Percentiles rank a stretch among this genome's conserved stretches.
Conservation (phyloP, 2,797 vertebrate species). For the Alosa sapidissima region DNA sequence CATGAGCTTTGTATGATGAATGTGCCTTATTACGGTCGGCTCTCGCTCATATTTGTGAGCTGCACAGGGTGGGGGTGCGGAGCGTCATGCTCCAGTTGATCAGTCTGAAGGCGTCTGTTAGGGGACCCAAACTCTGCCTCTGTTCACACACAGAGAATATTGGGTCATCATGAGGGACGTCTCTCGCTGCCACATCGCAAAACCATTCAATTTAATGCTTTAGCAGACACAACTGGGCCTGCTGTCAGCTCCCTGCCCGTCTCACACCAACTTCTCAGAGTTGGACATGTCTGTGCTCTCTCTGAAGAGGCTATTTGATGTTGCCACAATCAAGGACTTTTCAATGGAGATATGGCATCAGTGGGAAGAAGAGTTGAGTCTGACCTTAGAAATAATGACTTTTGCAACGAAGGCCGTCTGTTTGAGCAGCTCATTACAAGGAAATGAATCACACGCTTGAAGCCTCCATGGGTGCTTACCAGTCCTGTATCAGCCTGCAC, state of each 20-base stretch:
- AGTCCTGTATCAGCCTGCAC: background rate
- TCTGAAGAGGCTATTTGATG: background rate
- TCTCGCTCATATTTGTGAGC: slow-evolving; percentile 49
- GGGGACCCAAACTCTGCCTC: slow-evolving; percentile 45
- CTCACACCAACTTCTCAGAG: background rate
- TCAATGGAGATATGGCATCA: background rate
- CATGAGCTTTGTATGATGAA: slow-evolving; percentile 50
- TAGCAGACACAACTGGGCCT: slow-evolving; percentile 41
- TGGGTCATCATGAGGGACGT: slow-evolving; percentile 43
- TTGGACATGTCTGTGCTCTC: background rate
- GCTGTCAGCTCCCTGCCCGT: slow-evolving; percentile 29
- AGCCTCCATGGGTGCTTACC: background rate
- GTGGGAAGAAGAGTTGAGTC: too few species aligned
- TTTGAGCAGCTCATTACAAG: background rate
- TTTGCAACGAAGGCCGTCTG: background rate
- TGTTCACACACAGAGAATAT: slow-evolving; percentile 38
- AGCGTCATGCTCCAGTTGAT: slow-evolving; percentile 47
- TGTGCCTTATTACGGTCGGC: slow-evolving; percentile 53
- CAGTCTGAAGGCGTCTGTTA: slow-evolving; percentile 41
- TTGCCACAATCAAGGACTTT: background rate
- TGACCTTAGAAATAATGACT: too few species aligned
- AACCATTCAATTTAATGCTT: slow-evolving; percentile 51
- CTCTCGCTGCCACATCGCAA: slow-evolving; percentile 29
- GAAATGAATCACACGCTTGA: slow-evolving; percentile 4
- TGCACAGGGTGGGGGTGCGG: background rate